These are phyloP conservation scores for Pachycephus smyrnensis DNA, from an alignment of 2,888 invertebrate species.

Conservation along the genomic window DNA sequence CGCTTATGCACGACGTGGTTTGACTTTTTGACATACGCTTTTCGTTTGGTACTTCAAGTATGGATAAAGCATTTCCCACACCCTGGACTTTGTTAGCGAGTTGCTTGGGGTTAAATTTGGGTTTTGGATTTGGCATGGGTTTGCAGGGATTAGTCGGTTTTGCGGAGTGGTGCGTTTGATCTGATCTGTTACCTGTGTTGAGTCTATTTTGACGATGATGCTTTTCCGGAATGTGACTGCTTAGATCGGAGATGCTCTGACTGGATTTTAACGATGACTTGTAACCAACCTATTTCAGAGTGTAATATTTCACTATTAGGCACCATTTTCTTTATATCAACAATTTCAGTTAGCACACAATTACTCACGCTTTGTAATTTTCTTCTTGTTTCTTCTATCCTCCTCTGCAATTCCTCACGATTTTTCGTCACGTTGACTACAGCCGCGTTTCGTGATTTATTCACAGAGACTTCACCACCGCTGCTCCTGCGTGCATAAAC, in stretches of 20 bases:
- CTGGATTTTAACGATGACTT: conserved; percentile 84
- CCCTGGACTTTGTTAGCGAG: conserved; percentile 55
- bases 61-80: conserved; percentile 52
- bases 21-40: conserved; percentile 54
- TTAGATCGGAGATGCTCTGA: conserved; percentile 88
- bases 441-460: conserved; percentile 68
- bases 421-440: conserved; percentile 73
- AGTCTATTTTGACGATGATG: conserved; percentile 57
- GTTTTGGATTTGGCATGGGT: conserved; percentile 55
- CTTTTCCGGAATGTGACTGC: conserved; percentile 74
- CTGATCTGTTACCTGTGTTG: conserved; percentile 58
- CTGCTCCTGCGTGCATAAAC: conserved; percentile 35
- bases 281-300: conserved; percentile 75
- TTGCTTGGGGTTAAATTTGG: conserved; percentile 53
- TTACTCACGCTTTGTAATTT: conserved; percentile 87
- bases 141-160: conserved; percentile 59
- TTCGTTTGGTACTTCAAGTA: conserved; percentile 50
- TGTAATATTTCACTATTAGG: neutral
- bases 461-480: conserved; percentile 57
- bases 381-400: conserved; percentile 86
- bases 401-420: conserved; percentile 83
- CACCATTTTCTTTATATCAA: neutral
- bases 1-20: conserved; percentile 55
- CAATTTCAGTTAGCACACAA: neutral
- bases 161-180: conserved; percentile 56